Evolutionary conservation across 2,888 invertebrate species (phyloP), one percentile per base, ranked within the genome.

Genomic region (Miltochrista miniata): DNA sequence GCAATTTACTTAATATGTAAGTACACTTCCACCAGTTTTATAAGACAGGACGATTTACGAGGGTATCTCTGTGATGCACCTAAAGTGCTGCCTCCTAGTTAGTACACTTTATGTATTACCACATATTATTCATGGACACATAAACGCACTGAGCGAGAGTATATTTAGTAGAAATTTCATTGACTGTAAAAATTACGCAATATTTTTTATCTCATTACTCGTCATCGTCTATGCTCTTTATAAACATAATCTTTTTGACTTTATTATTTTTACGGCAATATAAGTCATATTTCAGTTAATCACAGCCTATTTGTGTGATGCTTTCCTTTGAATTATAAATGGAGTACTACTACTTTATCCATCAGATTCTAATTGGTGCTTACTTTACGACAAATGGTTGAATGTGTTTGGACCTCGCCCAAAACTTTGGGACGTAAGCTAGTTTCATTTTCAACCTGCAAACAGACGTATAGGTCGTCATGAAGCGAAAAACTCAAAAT

Each of bases 111-210:
- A 24, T 24, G 18, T 24, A 24, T 24, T 5, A 24, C 18, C 18
- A 24, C 63, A 44, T 58, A 72, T 69, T 71, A 74, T 67, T 64
- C 64, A 67, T 64, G 49, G 47, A 54, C 58, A 48, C 58, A 61
- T 68, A 65, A 65, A 68, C 61, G 65, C 68, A 68, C 50, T 61
- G 58, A 64, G 58, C 58, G 51, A 41, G 42, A 61, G 48, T 52
- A 53, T 46, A 56, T 47, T 45, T 52, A 54, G 57, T 54, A 46
- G 48, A 64, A 73, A 75, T 69, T 72, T 73, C 53, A 34, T 29
- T 35, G 18, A 53, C 54, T 51, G 54, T 65, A 65, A 70, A 68
- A 70, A 61, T 60, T 61, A 60, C 52, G 49, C 47, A 56, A 59
- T 61, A n/a, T 64, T 55, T 59, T 50, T 61, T 52, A 62, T 52